Evolutionary conservation across 2,797 vertebrate species (phyloP), one percentile per base, ranked within the genome.

Genomic region (Danio albolineatus): DNA sequence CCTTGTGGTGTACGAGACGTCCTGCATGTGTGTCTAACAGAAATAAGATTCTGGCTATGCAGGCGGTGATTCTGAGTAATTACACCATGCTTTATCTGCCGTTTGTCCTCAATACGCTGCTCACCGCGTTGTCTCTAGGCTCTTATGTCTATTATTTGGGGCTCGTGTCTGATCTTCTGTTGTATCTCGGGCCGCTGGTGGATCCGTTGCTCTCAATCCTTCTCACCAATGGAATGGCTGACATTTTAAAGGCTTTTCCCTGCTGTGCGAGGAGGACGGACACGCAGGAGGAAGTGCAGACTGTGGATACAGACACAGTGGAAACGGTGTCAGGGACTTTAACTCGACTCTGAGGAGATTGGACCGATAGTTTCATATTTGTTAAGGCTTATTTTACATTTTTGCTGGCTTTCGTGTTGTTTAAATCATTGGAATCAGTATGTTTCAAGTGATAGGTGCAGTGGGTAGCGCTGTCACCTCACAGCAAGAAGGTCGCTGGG

Each of bases 181-280:
- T 92, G n/a, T 90, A 89, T 82, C 79, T 93, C 48, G 87, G 87
- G 66, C 91, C 92, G 0, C 76, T 93, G 21, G 86, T 93, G 80
- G 92, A 93, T 70, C 91, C 92, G 2, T 89, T 93, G 75, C 80
- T 93, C 10, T 92, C 92, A 39, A 74, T 91, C 57, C 85, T 92
- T 13, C 89, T 92, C 84, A 91, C 84, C 5, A 89, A 78, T 80
- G 89, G 91, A 6, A 19, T 86, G n/a, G 84, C 73, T 70, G 90
- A 92, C 66, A 86, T 90, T 12, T 75, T 90, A 75, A 76, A 73
- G 16, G 88, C 85, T 0, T 73, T 92, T 49, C 86, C 89, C 43
- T 92, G 89, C 82, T 90, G 88, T 51, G 66, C 73, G 0, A 86
- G 64, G 2, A 57, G 6, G 7, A 16, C 28, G 3, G 3, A 0